Evolutionary conservation across 1,140 invertebrate genomes (phyloP), one percentile per base, ranked within the genome.

Genomic region (Zaprionus taronus): DNA sequence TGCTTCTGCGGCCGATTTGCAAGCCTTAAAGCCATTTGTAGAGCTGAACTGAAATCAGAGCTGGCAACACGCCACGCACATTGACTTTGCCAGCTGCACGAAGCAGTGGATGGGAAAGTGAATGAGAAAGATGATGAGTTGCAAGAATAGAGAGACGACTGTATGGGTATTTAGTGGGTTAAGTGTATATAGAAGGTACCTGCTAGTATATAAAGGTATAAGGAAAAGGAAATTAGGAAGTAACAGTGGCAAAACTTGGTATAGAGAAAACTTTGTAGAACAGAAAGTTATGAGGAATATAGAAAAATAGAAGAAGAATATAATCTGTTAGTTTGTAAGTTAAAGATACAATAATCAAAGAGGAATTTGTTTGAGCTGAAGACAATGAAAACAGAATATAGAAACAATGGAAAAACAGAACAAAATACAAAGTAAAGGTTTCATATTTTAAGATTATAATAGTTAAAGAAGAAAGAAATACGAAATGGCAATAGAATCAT

Each of bases 11-110:
- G 72, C 77, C 60, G 83, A 83, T 87, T 78, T 72, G 69, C 64
- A 47, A 70, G 77, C 84, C 83, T 87, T 87, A 87, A 87, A 89
- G 83, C 84, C 63, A 83, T 87, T 87, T 89, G 80, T 66, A 71
- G 69, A 64, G 67, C 71, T 47, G 17, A 47, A 89, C 78, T 80
- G 84, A 87, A 86, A 86, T 70, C 72, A 66, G 51, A 79, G 68
- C 82, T 64, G 77, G 56, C 56, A 78, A 80, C 80, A 83, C 47
- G 83, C 81, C 80, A 87, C 67, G 74, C 77, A 89, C 77, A 72
- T 83, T 87, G 77, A 83, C 80, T 89, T 83, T 79, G 86, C 65
- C 67, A 82, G 79, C 83, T 85, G 76, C 64, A 72, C 28, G 31
- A 65, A 68, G 17, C 11, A 6, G 26, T 4, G 53, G 24, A 26